Evolutionary conservation across 2,797 vertebrate genomes (phyloP).

Genomic region (Muscicapa striata): DNA sequence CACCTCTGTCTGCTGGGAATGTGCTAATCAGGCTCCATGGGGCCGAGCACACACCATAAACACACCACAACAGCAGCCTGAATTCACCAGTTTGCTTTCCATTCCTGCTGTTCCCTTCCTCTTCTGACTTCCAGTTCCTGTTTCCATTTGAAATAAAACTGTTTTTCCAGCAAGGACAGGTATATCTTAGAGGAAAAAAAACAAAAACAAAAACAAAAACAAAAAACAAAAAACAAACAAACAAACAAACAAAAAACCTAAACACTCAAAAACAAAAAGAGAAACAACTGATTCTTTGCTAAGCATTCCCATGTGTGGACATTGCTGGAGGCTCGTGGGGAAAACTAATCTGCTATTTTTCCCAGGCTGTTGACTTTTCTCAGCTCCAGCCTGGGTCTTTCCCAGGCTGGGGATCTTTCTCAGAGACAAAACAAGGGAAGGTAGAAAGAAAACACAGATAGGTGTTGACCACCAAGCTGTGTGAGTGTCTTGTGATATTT

Average conservation of each 20-base stretch:
- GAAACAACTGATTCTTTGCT: not conserved
- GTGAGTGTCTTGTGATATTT: too few species aligned
- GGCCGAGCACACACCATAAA: not conserved
- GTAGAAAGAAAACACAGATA: too few species aligned
- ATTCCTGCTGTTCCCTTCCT: not conserved
- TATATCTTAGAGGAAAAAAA: rapidly evolving
- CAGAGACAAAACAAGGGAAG: too few species aligned
- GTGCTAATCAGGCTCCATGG: slow-evolving; percentile 9
- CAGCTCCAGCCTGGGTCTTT: too few species aligned
- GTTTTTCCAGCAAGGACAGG: not conserved
- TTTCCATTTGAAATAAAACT: not conserved
- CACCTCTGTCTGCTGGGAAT: not conserved
- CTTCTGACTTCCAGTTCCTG: not conserved
- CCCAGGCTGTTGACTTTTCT: too few species aligned
- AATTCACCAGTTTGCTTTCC: not conserved
- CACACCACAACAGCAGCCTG: not conserved
- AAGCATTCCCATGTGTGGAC: not conserved
- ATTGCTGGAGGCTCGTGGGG: too few species aligned
- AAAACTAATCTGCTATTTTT: too few species aligned
- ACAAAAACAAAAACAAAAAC: too few species aligned
- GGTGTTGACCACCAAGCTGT: too few species aligned
- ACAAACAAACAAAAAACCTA: too few species aligned
- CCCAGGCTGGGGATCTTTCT: too few species aligned
- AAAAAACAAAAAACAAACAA: not conserved
- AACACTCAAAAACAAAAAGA: not conserved